These are phyloP conservation scores for Pristis pectinata DNA, from an alignment of 2,797 vertebrate species.

Conservation along the genomic window DNA sequence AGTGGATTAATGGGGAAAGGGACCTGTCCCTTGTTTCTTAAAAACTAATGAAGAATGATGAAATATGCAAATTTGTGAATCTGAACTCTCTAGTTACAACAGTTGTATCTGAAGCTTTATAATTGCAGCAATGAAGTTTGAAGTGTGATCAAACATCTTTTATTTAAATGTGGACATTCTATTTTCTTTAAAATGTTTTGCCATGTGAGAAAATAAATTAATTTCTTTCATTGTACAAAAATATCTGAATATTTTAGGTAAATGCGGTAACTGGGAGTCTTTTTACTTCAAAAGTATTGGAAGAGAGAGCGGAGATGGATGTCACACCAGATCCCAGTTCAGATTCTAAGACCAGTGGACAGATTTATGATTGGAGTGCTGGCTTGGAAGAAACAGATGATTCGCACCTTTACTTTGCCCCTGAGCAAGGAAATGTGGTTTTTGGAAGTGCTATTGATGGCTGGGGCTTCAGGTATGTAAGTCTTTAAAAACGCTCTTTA, in stretches of 20 bases:
- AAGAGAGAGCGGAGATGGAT: constrained; percentile 82
- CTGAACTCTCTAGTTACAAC: not conserved
- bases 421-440: constrained; percentile 87
- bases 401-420: constrained; percentile 89
- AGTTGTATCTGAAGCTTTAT: not conserved
- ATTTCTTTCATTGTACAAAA: not conserved
- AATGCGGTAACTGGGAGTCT: constrained; percentile 85
- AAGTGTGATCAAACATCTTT: not conserved
- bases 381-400: constrained; percentile 84
- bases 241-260: constrained; percentile 58
- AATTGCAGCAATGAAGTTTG: not conserved
- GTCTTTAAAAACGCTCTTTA: not conserved
- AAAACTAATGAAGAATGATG: not conserved
- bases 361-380: constrained; percentile 87
- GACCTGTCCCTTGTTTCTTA: not conserved
- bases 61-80: not conserved
- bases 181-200: not conserved
- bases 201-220: not conserved
- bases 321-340: constrained; percentile 44
- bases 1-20: no score
- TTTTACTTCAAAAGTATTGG: constrained; percentile 89
- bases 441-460: constrained; percentile 90
- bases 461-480: constrained; percentile 85
- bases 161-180: not conserved
- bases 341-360: constrained; percentile 54